These are phyloP conservation scores for Hyles vespertilio DNA, from an alignment of 1,140 invertebrate species.

Conservation along the genomic window DNA sequence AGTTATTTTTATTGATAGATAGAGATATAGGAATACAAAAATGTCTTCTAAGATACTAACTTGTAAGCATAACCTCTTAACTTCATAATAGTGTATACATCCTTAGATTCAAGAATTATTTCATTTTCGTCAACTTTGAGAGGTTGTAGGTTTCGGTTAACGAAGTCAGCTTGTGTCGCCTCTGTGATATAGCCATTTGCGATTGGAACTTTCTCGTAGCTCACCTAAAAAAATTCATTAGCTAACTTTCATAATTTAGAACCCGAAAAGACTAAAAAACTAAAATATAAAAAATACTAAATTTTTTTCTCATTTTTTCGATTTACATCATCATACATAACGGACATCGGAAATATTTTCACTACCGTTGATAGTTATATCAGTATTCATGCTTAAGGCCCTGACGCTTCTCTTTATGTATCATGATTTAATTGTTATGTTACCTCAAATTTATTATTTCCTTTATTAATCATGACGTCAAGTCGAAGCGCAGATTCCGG, in stretches of 20 bases:
- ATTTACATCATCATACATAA: too few species aligned
- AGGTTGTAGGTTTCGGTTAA: background rate
- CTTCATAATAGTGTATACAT: constrained; percentile 16
- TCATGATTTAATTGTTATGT: background rate
- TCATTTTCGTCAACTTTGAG: constrained; percentile 6
- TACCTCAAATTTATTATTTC: constrained; percentile 30
- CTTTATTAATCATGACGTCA: constrained; percentile 21
- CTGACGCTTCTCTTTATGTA: too few species aligned
- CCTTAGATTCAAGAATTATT: constrained; percentile 9
- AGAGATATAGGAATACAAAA: too few species aligned
- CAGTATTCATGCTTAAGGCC: too few species aligned
- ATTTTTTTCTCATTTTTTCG: too few species aligned
- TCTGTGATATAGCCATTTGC: constrained; percentile 12
- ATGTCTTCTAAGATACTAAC: constrained; percentile 5
- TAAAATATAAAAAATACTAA: too few species aligned
- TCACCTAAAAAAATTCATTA: constrained; percentile 6
- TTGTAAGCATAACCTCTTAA: constrained; percentile 16
- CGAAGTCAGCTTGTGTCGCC: constrained; percentile 7
- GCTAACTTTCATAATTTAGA: too few species aligned
- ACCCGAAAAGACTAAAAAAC: too few species aligned
- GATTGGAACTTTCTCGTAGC: constrained; percentile 8
- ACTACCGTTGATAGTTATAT: too few species aligned
- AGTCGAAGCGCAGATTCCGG: constrained; percentile 15
- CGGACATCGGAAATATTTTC: too few species aligned
- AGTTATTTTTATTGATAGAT: too few species aligned